phyloP scores from a whole-genome alignment of 2,888 invertebrate species.

The Eustalomyia histrio region DNA sequence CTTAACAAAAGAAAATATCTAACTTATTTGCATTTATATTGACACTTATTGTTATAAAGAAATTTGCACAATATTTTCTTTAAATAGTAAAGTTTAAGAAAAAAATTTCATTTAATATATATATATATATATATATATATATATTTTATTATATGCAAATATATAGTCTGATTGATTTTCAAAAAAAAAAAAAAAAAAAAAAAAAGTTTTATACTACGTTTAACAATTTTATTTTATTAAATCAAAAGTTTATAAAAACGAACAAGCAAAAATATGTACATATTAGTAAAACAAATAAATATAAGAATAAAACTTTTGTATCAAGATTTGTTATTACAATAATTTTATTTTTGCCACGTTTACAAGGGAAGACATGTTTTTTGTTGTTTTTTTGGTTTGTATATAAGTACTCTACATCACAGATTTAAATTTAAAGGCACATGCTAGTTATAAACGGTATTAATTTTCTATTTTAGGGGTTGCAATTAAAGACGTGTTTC shows the following conservation, averaged over 20 bases:
- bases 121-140: too few species aligned
- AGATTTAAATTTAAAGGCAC: neutral
- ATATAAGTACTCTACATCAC: neutral
- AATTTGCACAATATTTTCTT: neutral
- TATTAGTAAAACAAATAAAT: too few species aligned
- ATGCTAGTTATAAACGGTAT: too few species aligned
- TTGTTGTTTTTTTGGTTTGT: neutral
- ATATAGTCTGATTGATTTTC: neutral
- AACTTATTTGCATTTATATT: conserved; percentile 14
- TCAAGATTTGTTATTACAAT: conserved; percentile 16
- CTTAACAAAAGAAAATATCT: neutral
- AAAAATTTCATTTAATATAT: too few species aligned
- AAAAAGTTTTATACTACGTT: neutral
- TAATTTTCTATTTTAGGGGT: too few species aligned
- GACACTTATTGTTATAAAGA: neutral
- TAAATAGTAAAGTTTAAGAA: neutral
- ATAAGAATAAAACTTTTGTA: neutral
- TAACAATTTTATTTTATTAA: neutral
- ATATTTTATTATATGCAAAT: neutral
- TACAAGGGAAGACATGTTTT: neutral
- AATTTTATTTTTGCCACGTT: neutral
- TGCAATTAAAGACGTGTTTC: too few species aligned
- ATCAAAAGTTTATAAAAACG: neutral
- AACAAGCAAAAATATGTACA: too few species aligned
- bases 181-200: neutral